Conservation (phyloP, 2,888 invertebrate genomes). For the Lithosia quadra region DNA sequence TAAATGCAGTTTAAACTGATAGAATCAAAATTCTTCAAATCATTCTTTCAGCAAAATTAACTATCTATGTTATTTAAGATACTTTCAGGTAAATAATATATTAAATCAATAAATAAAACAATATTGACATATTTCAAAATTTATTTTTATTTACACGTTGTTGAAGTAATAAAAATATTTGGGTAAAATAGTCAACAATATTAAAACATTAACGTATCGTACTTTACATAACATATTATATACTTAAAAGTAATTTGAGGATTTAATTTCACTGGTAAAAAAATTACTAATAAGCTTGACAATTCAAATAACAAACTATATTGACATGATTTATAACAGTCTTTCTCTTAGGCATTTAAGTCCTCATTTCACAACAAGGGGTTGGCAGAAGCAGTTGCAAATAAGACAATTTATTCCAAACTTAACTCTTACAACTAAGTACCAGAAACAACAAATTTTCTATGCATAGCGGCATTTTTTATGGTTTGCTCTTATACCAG, state of each 20-base stretch:
- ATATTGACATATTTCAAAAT: slow-evolving; percentile 25
- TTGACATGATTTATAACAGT: not conserved
- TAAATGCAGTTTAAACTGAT: too few relatives aligned
- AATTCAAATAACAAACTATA: not conserved
- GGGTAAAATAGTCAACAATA: slow-evolving; percentile 34
- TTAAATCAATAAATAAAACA: slow-evolving; percentile 20
- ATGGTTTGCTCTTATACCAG: not conserved
- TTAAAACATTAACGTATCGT: slow-evolving; percentile 8
- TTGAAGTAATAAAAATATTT: slow-evolving; percentile 45
- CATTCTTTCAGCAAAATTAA: too few relatives aligned
- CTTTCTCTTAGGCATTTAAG: not conserved
- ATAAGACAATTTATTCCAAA: not conserved
- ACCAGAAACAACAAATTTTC: too few relatives aligned
- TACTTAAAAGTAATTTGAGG: slow-evolving; percentile 5
- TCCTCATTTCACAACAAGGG: not conserved
- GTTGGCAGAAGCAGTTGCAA: not conserved
- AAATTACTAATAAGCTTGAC: not conserved
- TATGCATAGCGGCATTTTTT: not conserved
- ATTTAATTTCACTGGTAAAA: not conserved
- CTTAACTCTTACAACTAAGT: not conserved
- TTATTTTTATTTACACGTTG: slow-evolving; percentile 50
- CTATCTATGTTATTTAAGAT: too few relatives aligned
- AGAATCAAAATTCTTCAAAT: too few relatives aligned
- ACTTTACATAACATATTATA: slow-evolving; percentile 18
- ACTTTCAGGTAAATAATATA: too few relatives aligned